Conservation (phyloP, 2,888 invertebrate genomes). For the Callosobruchus maculatus region DNA sequence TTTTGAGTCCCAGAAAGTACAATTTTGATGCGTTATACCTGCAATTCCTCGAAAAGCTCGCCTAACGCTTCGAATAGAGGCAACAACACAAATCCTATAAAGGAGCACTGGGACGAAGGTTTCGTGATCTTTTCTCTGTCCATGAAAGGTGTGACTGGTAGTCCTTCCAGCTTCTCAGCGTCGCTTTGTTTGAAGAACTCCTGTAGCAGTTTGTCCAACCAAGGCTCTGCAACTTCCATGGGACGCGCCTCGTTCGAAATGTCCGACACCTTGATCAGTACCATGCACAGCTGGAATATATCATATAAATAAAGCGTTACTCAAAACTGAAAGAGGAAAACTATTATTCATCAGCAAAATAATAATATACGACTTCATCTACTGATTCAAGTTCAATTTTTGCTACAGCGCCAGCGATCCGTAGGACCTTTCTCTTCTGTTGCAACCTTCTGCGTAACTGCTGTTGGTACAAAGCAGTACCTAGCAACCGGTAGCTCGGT, state of each 20-base stretch:
- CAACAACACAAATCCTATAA: conserved; percentile 75
- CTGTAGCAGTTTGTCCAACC: conserved; percentile 71
- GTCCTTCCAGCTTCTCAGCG: conserved; percentile 74
- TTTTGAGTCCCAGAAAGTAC: no score
- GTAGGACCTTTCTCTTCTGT: no score
- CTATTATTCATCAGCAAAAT: no score
- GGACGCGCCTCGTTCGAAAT: conserved; percentile 81
- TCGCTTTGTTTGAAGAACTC: conserved; percentile 78
- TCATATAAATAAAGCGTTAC: background rate
- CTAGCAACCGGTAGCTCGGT: no score
- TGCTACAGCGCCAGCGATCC: no score
- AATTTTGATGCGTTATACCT: no score
- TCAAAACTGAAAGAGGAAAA: no score
- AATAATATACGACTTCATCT: no score
- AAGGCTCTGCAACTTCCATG: conserved; percentile 79
- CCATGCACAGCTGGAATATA: conserved; percentile 63
- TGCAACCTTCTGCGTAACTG: no score
- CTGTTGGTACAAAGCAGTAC: no score
- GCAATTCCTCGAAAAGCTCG: conserved; percentile 68
- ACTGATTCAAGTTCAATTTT: no score
- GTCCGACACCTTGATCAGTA: conserved; percentile 79
- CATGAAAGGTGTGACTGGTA: conserved; percentile 84
- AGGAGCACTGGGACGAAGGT: conserved; percentile 78
- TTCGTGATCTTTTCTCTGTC: conserved; percentile 82
- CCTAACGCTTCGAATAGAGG: conserved; percentile 78